These are phyloP conservation scores for Oegoconia quadripuncta DNA, from an alignment of 2,888 invertebrate genomes.

Conservation along the genomic window DNA sequence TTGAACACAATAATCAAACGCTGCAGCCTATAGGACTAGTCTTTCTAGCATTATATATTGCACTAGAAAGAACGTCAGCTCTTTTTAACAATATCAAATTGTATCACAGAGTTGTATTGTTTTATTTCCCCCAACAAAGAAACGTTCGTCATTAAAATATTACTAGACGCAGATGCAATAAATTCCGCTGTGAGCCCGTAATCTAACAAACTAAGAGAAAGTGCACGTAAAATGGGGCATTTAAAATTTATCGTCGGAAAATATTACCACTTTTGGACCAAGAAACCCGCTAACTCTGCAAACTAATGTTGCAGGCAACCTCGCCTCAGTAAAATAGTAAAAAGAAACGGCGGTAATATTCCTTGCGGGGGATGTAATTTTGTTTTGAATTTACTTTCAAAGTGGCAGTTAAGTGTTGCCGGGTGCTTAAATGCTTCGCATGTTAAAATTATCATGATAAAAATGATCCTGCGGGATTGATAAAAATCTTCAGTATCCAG, in stretches of 20 bases:
- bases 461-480: no score
- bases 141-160: constrained; percentile 40
- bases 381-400: constrained; percentile 10
- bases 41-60: no score
- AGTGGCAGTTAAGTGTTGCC: not conserved
- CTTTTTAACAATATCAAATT: no score
- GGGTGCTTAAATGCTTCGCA: no score
- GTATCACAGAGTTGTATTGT: constrained; percentile 21
- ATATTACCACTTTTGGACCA: constrained; percentile 60
- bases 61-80: no score
- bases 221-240: constrained; percentile 59
- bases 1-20: no score
- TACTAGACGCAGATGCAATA: constrained; percentile 47
- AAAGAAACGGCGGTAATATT: constrained; percentile 51
- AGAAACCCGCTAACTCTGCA: constrained; percentile 51
- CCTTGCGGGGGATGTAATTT: constrained; percentile 44
- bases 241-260: constrained; percentile 69
- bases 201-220: constrained; percentile 64
- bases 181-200: constrained; percentile 47
- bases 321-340: constrained; percentile 38
- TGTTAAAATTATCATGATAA: no score
- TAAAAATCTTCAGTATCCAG: no score
- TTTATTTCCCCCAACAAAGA: constrained; percentile 20
- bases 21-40: no score
- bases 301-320: constrained; percentile 59